Base-by-base conservation (phyloP, 2,797 vertebrate species). In the Sebastes hubbsi region DNA sequence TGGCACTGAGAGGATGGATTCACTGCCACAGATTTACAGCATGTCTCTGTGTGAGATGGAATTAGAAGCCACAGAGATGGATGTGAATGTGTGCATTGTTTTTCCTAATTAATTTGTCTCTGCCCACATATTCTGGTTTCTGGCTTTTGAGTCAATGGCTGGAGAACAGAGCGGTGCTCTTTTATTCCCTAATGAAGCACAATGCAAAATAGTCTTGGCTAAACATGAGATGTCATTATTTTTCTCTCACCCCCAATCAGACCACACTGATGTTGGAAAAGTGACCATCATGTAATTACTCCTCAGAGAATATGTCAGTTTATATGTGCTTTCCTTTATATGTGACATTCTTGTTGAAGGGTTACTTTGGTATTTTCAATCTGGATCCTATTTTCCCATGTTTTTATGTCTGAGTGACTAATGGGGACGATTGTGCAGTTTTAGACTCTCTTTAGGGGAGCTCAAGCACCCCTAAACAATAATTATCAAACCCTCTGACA, bases 121-220 rank as follows among this genome's bases (percentile, higher is more conserved):
- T 20, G 16, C 52, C 52, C 52, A 54, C 52, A 78, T 58, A 7
- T 60, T 79, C 58, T 75, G 24, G 68, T 87, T 90, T 83, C 42
- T 77, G 9, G 5, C 32, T 72, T 82, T 66, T 59, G 24, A 79
- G 30, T 65, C 65, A 63, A 64, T 27, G 22, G 49, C 54, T 72
- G 25, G 12, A 72, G n/a, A 75, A 64, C 6, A 55, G 27, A 27
- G 60, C 49, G 7, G 58, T 46, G 0, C 49, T 38, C 6, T 38
- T 29, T 7, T 70, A 6, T 56, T 13, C 24, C 4, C 27, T 68
- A 74, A 71, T 80, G 70, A 79, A 72, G 62, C 73, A 63, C 58
- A 27, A 8, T 34, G 54, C 73, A 49, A 2, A n/a, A 54, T 16
- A 54, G 20, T n/a, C 49, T 49, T 64, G 18, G 71, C 46, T 58